Evolutionary conservation across 2,797 vertebrate genomes (phyloP), one percentile per base, ranked within the genome.

Genomic region (Ispidina lecontei): DNA sequence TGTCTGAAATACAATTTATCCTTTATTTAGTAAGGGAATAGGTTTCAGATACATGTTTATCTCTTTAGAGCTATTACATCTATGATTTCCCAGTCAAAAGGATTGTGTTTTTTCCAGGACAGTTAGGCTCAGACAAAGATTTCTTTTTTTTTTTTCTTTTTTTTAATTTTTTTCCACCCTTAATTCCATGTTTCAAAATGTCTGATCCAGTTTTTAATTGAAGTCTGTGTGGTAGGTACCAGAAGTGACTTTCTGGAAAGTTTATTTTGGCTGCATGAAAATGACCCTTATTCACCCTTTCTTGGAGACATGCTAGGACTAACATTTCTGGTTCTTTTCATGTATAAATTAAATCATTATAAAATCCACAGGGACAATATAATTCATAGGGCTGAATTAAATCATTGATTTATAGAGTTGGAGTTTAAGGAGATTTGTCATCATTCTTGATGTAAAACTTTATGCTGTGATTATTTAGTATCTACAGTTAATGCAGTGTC

Each of bases 201-300:
- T 41, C 84, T 1, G 4, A 39, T 71, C 35, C 18, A 25, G 37
- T 8, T 76, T 77, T 93, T 93, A 84, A 74, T 63, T 62, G 41
- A 73, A 84, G 85, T 49, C 90, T 89, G 16, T 52, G 84, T 76
- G 87, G 94, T 91, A 67, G 51, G 81, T 89, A 90, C 71, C 47
- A 44, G 46, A 73, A 92, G 69, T 71, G 71, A 80, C 90, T 95
- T 88, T 80, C 74, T 62, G 72, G 49, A 87, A 93, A 95, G 96
- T 93, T 96, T 96, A 74, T 94, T 87, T 96, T 96, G 96, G 93
- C 96, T 90, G 25, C 51, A 12, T 80, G 71, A 93, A 94, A 94
- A 91, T 72, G 51, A 75, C 31, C 35, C 51, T 89, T 78, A 94
- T 94, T 96, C 93, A 91, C 33, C 77, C 58, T 62, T 59, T 81